Percentiles rank a stretch among this genome's conserved stretches.
Conservation (phyloP, 2,888 invertebrate species). For the Meta bourneti region DNA sequence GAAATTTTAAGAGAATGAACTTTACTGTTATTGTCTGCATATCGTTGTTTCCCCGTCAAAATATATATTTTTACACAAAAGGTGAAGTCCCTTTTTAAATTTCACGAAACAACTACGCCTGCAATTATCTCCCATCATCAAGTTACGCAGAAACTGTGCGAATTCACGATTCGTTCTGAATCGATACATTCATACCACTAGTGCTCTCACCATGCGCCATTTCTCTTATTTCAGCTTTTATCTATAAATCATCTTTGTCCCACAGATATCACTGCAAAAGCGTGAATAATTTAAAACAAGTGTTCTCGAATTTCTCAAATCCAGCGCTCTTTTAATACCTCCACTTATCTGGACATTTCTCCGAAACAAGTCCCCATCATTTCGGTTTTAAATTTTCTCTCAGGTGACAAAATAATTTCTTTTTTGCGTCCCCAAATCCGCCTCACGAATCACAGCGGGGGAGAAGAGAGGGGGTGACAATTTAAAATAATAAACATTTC, state of each 20-base stretch:
- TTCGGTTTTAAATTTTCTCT: not conserved
- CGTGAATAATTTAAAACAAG: slow-evolving; percentile 23
- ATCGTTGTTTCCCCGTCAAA: no score
- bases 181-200: not conserved
- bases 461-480: slow-evolving; percentile 4
- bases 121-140: no score
- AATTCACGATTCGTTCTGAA: not conserved
- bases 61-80: no score
- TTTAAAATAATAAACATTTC: slow-evolving; percentile 56
- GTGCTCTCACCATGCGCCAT: not conserved
- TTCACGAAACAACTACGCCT: no score
- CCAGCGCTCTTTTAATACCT: not conserved
- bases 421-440: not conserved
- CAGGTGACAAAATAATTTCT: slow-evolving; percentile 5
- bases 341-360: no score
- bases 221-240: not conserved
- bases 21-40: no score
- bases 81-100: no score
- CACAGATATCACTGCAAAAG: slow-evolving; percentile 6
- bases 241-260: slow-evolving; percentile 12
- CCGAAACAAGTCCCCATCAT: no score
- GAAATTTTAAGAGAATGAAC: no score
- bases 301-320: not conserved
- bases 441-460: slow-evolving; percentile 8
- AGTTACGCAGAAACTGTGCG: no score